Evolutionary conservation across 2,888 invertebrate genomes (phyloP).

Genomic region (Drosophila hawaiiensis): DNA sequence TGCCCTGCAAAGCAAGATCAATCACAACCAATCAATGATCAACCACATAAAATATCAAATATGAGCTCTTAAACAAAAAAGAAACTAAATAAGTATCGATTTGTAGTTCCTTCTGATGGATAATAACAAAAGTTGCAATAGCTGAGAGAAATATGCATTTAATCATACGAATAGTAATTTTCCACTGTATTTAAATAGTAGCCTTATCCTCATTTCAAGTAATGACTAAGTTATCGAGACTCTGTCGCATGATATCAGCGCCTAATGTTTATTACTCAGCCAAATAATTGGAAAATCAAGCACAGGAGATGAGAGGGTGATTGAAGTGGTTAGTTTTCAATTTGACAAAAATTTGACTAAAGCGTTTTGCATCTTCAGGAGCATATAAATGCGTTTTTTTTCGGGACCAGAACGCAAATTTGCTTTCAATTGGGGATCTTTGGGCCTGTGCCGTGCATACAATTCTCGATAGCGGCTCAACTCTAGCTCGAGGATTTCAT

Average conservation of each 20-base stretch:
- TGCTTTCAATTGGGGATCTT: constrained; percentile 26
- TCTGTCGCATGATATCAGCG: not conserved
- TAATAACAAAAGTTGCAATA: not conserved
- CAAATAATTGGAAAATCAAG: not conserved
- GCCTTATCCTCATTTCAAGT: not conserved
- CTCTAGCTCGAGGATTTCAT: constrained; percentile 74
- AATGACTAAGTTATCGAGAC: not conserved
- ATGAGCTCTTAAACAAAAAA: not conserved
- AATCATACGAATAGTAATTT: not conserved
- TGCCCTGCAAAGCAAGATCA: constrained; percentile 68
- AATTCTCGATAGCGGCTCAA: constrained; percentile 71
- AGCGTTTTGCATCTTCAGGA: constrained; percentile 80
- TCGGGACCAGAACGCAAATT: constrained; percentile 14
- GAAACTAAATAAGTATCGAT: not conserved
- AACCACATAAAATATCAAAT: not conserved
- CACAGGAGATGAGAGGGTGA: not conserved
- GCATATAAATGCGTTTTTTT: constrained; percentile 68
- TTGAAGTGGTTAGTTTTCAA: not conserved
- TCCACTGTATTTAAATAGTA: not conserved
- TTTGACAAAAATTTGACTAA: constrained; percentile 70
- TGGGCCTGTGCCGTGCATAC: constrained; percentile 41
- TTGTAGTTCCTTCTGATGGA: not conserved
- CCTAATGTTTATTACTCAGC: constrained; percentile 10
- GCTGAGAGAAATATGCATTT: not conserved
- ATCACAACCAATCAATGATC: not conserved